These are phyloP conservation scores for Radopholus similis DNA, from an alignment of 1,140 invertebrate genomes.

Conservation along the genomic window DNA sequence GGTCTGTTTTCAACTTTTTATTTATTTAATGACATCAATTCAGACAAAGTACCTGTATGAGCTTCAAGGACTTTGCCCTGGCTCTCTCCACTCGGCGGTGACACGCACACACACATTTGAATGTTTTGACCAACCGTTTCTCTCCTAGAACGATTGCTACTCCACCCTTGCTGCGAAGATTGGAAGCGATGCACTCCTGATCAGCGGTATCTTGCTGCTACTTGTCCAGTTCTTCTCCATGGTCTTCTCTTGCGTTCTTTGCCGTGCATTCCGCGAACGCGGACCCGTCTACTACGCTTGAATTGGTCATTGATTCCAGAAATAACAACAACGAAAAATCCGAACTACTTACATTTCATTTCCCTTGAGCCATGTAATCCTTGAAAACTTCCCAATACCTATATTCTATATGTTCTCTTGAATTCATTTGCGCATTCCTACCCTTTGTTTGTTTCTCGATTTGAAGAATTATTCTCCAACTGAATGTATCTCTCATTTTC, in stretches of 20 bases:
- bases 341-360: no score
- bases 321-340: no score
- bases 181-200: conserved; percentile 45
- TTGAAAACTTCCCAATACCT: no score
- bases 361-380: no score
- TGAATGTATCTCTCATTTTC: no score
- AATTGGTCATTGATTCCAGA: conserved; percentile 3
- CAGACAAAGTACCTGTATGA: conserved; percentile 33
- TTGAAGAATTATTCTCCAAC: no score
- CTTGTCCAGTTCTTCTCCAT: conserved; percentile 51
- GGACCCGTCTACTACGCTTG: conserved; percentile 51
- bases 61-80: conserved; percentile 37
- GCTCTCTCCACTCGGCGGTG: conserved; percentile 3
- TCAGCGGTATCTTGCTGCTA: conserved; percentile 44
- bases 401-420: no score
- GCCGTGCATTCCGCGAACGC: conserved; percentile 51
- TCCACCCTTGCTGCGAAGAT: conserved; percentile 40
- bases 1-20: no score
- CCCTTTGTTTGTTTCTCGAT: no score
- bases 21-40: no score
- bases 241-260: conserved; percentile 54
- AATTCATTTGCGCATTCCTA: no score
- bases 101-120: conserved; percentile 2
- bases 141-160: conserved; percentile 46
- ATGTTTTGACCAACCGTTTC: background rate